These are phyloP conservation scores for Trichomycterus rosablanca DNA, from an alignment of 2,113 vertebrate genomes.

Conservation along the genomic window DNA sequence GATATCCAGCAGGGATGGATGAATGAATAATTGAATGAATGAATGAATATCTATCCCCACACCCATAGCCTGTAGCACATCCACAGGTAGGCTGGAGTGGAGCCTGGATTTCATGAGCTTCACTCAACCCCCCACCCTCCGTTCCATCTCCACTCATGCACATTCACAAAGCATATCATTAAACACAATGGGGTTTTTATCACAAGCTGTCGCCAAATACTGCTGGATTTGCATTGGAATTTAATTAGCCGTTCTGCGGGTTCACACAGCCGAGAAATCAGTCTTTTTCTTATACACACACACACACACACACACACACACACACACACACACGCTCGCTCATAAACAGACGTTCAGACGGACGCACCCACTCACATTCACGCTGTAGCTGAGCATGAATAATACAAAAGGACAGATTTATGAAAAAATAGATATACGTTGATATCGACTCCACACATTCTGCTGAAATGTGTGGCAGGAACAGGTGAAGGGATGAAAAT, in stretches of 20 bases:
- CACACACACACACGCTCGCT: background rate
- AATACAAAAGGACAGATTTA: conserved; percentile 33
- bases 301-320: conserved; percentile 28
- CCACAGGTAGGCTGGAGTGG: conserved; percentile 30
- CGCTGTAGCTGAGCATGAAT: conserved; percentile 32
- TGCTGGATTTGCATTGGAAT: conserved; percentile 76
- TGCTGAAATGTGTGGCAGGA: background rate
- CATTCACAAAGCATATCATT: conserved; percentile 77
- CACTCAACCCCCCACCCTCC: conserved; percentile 54
- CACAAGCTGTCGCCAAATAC: conserved; percentile 72
- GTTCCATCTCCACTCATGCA: conserved; percentile 66
- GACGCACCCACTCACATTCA: conserved; percentile 1
- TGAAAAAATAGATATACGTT: conserved; percentile 40
- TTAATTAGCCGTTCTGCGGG: conserved; percentile 71
- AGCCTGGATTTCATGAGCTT: background rate
- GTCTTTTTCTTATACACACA: conserved; percentile 44
- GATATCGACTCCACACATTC: conserved; percentile 9
- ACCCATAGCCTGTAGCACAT: no score
- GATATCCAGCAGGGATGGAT: no score
- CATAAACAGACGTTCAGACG: no score
- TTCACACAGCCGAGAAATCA: conserved; percentile 70
- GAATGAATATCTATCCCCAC: no score
- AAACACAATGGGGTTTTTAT: conserved; percentile 79
- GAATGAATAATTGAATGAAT: no score
- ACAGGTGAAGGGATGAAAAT: conserved; percentile 14